These are phyloP conservation scores for Laterallus jamaicensis DNA, from an alignment of 2,113 vertebrate genomes.

Conservation along the genomic window DNA sequence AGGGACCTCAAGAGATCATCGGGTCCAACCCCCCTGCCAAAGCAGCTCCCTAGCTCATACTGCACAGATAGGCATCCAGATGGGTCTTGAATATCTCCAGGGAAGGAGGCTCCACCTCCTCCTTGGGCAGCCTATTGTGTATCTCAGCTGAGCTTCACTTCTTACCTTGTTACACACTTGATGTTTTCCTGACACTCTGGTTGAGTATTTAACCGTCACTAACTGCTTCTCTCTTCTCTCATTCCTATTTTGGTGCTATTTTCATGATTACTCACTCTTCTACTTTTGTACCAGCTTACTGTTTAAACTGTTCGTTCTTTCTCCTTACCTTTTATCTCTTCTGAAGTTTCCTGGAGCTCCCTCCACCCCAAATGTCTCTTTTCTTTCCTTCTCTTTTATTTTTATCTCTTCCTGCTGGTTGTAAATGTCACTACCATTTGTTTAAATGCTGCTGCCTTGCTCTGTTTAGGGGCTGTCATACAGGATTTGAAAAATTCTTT, in stretches of 20 bases:
- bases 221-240: background rate
- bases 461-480: background rate
- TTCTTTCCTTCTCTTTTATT: background rate
- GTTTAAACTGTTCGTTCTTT: background rate
- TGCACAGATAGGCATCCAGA: too few species aligned
- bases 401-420: background rate
- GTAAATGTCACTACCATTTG: background rate
- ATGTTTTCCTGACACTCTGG: background rate
- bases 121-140: background rate
- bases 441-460: background rate
- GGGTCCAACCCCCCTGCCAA: too few species aligned
- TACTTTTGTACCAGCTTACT: background rate
- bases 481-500: background rate
- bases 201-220: background rate
- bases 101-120: too few species aligned
- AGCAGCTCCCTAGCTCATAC: too few species aligned
- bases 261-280: background rate
- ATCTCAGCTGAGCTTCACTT: background rate
- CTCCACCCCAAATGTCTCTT: background rate
- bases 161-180: background rate
- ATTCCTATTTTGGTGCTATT: background rate
- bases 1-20: too few species aligned
- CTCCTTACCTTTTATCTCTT: background rate
- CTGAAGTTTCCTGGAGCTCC: background rate
- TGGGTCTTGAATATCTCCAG: too few species aligned